Conservation (phyloP, 2,113 vertebrate genomes). For the Brachyistius frenatus region DNA sequence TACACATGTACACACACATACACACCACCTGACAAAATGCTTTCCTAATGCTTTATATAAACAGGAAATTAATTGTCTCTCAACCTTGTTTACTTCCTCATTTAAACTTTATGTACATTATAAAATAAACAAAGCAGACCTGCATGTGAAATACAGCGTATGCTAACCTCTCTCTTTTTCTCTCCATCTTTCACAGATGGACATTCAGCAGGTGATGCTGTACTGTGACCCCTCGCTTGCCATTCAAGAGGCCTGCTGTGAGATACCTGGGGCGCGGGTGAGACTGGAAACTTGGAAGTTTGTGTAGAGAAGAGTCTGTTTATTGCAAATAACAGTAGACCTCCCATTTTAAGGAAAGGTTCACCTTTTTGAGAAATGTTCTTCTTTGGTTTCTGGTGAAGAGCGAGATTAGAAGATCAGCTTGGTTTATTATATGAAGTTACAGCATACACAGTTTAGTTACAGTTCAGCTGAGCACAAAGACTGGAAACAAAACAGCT, state of each 20-base stretch:
- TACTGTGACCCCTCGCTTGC: conserved; percentile 92
- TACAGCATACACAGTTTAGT: too few relatives aligned
- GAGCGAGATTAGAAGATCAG: too few relatives aligned
- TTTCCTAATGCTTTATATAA: conserved; percentile 45
- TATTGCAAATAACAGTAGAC: too few relatives aligned
- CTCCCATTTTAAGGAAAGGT: too few relatives aligned
- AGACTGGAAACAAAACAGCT: neutral
- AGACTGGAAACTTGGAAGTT: conserved; percentile 58
- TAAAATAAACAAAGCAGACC: conserved; percentile 25
- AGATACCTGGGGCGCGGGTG: conserved; percentile 90
- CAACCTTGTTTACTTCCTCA: conserved; percentile 43
- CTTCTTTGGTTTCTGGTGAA: too few relatives aligned
- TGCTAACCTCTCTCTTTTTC: neutral
- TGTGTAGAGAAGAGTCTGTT: neutral
- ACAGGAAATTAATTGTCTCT: conserved; percentile 54
- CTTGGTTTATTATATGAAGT: too few relatives aligned
- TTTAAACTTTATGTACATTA: conserved; percentile 42
- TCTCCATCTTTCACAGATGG: conserved; percentile 83
- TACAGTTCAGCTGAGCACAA: neutral
- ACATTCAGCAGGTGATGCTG: conserved; percentile 92
- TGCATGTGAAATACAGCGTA: neutral
- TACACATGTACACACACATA: neutral
- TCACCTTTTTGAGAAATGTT: too few relatives aligned
- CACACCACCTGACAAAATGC: conserved; percentile 5
- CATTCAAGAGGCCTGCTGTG: conserved; percentile 93